Percentiles rank a stretch among this genome's conserved stretches.
phyloP scores from a whole-genome alignment of 2,888 invertebrate genomes.

The Teinopalpus imperialis region DNA sequence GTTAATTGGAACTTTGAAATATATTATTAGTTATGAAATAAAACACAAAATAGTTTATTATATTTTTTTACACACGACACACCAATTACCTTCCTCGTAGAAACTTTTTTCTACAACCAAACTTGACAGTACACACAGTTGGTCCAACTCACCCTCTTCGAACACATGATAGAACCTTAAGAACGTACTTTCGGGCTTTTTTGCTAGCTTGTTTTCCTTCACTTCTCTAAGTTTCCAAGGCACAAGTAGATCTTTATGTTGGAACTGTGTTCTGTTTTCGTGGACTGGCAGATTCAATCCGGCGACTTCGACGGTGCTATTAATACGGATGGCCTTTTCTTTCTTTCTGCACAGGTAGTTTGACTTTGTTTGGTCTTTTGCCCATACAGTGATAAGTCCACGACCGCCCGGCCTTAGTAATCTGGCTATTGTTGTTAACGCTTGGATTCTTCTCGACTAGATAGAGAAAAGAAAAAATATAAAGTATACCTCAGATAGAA shows the following conservation, averaged over 20 bases:
- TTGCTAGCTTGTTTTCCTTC: slow-evolving; percentile 50
- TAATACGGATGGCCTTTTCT: slow-evolving; percentile 35
- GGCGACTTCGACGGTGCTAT: slow-evolving; percentile 40
- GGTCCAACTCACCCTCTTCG: slow-evolving; percentile 89
- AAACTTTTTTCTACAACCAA: slow-evolving; percentile 85
- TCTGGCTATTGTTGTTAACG: slow-evolving; percentile 89
- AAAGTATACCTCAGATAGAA: neutral
- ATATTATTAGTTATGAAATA: slow-evolving; percentile 8
- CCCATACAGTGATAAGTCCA: slow-evolving; percentile 97
- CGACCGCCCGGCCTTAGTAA: slow-evolving; percentile 87
- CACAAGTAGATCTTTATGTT: slow-evolving; percentile 94
- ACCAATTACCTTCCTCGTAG: slow-evolving; percentile 99
- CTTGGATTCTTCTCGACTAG: slow-evolving; percentile 87
- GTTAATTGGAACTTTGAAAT: too few relatives aligned
- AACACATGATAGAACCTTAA: slow-evolving; percentile 97
- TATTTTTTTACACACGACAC: slow-evolving; percentile 87
- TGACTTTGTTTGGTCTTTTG: slow-evolving; percentile 90
- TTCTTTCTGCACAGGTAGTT: slow-evolving; percentile 55
- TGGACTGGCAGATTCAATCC: slow-evolving; percentile 88
- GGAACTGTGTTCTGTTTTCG: slow-evolving; percentile 94
- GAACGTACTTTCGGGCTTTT: slow-evolving; percentile 77
- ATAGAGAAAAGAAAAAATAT: slow-evolving; percentile 30
- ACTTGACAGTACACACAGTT: slow-evolving; percentile 73
- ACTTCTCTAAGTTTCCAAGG: slow-evolving; percentile 92
- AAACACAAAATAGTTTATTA: slow-evolving; percentile 14